Conservation (phyloP, 2,888 invertebrate genomes). For the Xestia ashworthii region DNA sequence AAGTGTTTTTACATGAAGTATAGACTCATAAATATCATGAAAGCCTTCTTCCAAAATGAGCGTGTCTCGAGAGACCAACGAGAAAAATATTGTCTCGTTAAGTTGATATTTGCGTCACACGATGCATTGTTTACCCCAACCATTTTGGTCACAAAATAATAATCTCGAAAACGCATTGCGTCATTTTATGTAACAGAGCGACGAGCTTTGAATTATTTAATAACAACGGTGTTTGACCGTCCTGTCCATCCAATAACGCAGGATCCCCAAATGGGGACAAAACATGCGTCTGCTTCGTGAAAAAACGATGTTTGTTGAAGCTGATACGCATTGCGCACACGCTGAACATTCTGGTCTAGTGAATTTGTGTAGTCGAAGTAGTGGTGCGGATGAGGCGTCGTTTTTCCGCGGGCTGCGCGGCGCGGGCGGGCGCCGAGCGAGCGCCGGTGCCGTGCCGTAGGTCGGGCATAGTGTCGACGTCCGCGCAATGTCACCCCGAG, state of each 20-base stretch:
- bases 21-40: conserved; percentile 10
- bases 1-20: not conserved
- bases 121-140: conserved; percentile 58
- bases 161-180: conserved; percentile 73
- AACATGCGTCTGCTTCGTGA: conserved; percentile 40
- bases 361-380: conserved; percentile 58
- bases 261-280: conserved; percentile 33
- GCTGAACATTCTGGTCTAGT: conserved; percentile 58
- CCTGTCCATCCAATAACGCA: conserved; percentile 26
- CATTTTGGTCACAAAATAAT: conserved; percentile 70
- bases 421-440: conserved; percentile 71
- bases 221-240: conserved; percentile 54
- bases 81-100: conserved; percentile 31
- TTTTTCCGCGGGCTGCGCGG: conserved; percentile 77
- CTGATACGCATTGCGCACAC: conserved; percentile 39
- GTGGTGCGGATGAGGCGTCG: conserved; percentile 77
- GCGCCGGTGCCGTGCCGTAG: conserved; percentile 82
- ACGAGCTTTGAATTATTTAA: conserved; percentile 72
- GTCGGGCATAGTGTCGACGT: conserved; percentile 87
- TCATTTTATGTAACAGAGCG: conserved; percentile 74
- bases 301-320: conserved; percentile 37
- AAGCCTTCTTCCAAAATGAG: conserved; percentile 13
- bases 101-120: conserved; percentile 40
- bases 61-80: conserved; percentile 18
- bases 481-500: conserved; percentile 89